phyloP scores from a whole-genome alignment of 2,113 vertebrate genomes.

The Bagarius yarrelli region DNA sequence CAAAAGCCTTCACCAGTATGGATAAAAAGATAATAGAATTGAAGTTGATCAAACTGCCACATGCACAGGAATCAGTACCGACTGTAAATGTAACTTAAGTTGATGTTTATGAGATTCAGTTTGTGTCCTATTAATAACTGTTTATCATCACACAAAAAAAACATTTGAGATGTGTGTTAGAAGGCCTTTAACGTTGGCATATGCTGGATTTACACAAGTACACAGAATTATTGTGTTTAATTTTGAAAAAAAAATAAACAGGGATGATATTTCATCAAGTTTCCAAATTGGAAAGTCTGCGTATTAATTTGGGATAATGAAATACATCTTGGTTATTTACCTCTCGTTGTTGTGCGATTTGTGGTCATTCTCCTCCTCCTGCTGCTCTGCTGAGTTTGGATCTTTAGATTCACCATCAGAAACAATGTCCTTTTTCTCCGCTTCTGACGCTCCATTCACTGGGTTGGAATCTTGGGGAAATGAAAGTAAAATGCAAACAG shows the following conservation, averaged over 20 bases:
- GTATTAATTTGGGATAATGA: background rate
- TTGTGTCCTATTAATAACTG: no score
- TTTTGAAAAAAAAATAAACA: no score
- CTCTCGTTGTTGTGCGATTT: slow-evolving; percentile 63
- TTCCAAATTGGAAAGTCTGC: no score
- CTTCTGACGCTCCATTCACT: slow-evolving; percentile 82
- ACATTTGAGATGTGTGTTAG: background rate
- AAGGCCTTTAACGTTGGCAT: background rate
- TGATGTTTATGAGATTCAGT: background rate
- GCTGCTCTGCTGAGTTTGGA: slow-evolving; percentile 58
- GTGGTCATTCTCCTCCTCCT: slow-evolving; percentile 60
- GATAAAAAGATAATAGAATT: background rate
- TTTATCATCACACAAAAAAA: background rate
- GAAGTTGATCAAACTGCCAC: background rate
- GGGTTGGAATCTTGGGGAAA: slow-evolving; percentile 72
- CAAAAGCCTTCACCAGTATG: background rate
- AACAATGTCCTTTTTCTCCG: slow-evolving; percentile 74
- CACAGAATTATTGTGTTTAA: no score
- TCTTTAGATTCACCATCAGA: slow-evolving; percentile 54
- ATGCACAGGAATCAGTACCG: background rate
- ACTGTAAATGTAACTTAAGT: background rate
- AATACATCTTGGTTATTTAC: slow-evolving; percentile 50
- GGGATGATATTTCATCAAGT: no score
- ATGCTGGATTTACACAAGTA: background rate
- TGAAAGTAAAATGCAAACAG: background rate